phyloP scores from a whole-genome alignment of 2,888 invertebrate genomes.

The Ectropis crepuscularia region DNA sequence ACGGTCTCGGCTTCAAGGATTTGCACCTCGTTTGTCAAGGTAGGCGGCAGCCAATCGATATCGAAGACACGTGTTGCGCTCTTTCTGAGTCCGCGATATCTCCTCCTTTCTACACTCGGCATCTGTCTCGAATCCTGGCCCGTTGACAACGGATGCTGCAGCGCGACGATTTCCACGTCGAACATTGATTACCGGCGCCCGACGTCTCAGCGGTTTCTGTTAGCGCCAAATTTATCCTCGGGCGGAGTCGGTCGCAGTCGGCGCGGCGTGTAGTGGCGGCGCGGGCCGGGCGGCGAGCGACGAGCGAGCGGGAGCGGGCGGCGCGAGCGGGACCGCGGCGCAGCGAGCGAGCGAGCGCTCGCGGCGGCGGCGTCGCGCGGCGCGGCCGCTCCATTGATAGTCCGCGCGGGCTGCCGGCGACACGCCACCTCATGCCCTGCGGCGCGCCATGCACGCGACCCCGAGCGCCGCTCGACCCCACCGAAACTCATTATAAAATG shows the following conservation, averaged over 20 bases:
- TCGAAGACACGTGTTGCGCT: conserved; percentile 37
- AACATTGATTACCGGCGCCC: conserved; percentile 81
- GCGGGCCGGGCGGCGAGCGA: conserved; percentile 57
- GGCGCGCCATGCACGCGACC: conserved; percentile 64
- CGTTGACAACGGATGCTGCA: conserved; percentile 58
- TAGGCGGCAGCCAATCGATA: conserved; percentile 40
- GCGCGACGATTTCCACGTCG: conserved; percentile 71
- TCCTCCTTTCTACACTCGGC: conserved; percentile 35
- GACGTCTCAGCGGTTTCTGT: conserved; percentile 74
- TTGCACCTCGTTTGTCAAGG: conserved; percentile 37
- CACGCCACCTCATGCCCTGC: conserved; percentile 65
- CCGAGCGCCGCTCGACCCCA: conserved; percentile 53
- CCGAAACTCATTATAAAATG: conserved; percentile 62
- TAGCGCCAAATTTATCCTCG: conserved; percentile 84
- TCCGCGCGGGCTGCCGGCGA: conserved; percentile 75
- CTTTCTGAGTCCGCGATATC: conserved; percentile 25
- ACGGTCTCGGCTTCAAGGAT: conserved; percentile 35
- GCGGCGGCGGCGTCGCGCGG: conserved; percentile 48
- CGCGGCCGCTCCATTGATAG: conserved; percentile 69
- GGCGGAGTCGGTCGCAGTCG: conserved; percentile 72
- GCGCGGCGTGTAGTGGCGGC: conserved; percentile 57
- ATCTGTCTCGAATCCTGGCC: conserved; percentile 42
- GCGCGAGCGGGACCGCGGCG: conserved; percentile 46
- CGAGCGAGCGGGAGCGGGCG: conserved; percentile 63
- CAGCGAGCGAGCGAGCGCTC: conserved; percentile 61